Evolutionary conservation across 2,888 invertebrate species (phyloP).

Genomic region (Lepidonotus clava): DNA sequence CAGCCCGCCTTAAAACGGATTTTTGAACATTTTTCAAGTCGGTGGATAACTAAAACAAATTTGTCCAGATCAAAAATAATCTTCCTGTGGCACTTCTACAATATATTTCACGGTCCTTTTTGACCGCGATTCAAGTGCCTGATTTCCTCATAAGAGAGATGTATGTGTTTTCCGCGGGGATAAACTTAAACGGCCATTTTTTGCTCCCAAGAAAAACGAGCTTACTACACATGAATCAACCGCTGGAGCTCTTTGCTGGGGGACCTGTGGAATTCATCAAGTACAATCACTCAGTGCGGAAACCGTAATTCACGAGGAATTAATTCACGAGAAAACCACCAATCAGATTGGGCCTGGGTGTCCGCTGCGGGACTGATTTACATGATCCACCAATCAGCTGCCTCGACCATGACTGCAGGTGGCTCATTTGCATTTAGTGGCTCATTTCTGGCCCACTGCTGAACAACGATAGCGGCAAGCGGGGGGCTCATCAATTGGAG

Average conservation of each 20-base stretch:
- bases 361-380: conserved; percentile 23
- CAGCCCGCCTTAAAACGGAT: background rate
- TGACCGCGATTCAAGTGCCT: too few relatives aligned
- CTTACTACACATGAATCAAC: background rate
- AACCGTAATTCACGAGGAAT: conserved; percentile 13
- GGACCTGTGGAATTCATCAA: background rate
- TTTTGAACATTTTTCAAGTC: background rate
- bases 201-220: background rate
- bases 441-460: background rate
- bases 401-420: background rate
- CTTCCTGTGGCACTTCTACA: background rate
- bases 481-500: too few relatives aligned
- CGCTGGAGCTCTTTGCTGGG: background rate
- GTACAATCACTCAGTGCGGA: background rate
- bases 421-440: background rate
- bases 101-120: too few relatives aligned
- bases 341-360: conserved; percentile 2
- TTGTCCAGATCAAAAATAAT: background rate
- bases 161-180: too few relatives aligned
- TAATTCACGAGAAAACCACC: conserved; percentile 5
- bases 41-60: background rate
- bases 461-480: background rate
- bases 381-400: conserved; percentile 13
- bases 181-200: too few relatives aligned
- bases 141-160: too few relatives aligned